Conservation (phyloP, 2,797 vertebrate genomes). For the Glossophaga mutica region DNA sequence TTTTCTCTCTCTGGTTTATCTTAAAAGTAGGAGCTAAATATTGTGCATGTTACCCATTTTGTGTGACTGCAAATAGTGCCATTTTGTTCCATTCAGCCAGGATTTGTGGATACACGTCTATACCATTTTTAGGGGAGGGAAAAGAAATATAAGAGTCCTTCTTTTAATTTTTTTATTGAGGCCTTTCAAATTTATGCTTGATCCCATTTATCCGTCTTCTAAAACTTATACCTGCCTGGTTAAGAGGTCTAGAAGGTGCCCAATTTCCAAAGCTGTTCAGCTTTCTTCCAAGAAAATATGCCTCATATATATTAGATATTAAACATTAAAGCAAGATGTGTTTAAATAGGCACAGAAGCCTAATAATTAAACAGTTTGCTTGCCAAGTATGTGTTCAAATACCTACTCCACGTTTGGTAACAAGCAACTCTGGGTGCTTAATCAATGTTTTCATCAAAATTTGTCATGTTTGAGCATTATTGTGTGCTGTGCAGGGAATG, state of each 20-base stretch:
- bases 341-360: not conserved
- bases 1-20: not conserved
- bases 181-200: not conserved
- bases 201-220: slow-evolving; percentile 1
- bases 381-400: not conserved
- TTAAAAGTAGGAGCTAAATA: not conserved
- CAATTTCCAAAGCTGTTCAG: not conserved
- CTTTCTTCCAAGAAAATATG: slow-evolving; percentile 23
- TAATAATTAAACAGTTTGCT: not conserved
- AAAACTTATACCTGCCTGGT: slow-evolving; percentile 2
- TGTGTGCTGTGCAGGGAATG: not conserved
- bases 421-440: not conserved
- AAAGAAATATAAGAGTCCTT: not conserved
- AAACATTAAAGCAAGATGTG: not conserved
- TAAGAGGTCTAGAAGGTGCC: not conserved
- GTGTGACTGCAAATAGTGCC: not conserved
- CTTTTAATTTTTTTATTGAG: not conserved
- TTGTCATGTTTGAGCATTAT: not conserved
- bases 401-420: not conserved
- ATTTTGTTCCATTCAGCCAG: not conserved
- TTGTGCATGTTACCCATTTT: not conserved
- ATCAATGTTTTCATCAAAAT: not conserved
- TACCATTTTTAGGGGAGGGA: not conserved
- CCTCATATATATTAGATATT: not conserved
- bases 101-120: not conserved